Conservation (phyloP, 2,113 vertebrate species). For the Cheirogaleus medius region DNA sequence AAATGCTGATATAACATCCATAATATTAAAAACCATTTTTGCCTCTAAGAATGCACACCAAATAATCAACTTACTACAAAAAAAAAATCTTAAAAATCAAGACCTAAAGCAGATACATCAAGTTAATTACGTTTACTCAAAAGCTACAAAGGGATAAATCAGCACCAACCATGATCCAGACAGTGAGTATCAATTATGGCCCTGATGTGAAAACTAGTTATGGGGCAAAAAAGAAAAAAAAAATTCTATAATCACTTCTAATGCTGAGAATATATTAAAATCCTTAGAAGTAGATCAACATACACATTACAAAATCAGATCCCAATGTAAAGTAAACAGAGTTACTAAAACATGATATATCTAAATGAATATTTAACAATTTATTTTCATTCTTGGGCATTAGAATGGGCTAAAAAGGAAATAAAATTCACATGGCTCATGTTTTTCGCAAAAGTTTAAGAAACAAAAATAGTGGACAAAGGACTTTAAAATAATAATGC, state of each 20-base stretch:
- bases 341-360: background rate
- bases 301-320: background rate
- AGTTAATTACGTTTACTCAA: background rate
- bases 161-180: background rate
- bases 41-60: background rate
- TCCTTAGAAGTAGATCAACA: background rate
- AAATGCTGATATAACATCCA: background rate
- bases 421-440: background rate
- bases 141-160: background rate
- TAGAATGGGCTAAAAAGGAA: background rate
- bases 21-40: background rate
- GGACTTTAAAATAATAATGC: background rate
- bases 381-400: background rate
- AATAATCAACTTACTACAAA: background rate
- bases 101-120: background rate
- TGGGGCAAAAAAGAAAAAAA: background rate
- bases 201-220: constrained; percentile 20
- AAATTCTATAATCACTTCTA: background rate
- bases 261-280: background rate
- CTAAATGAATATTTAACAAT: background rate
- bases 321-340: background rate
- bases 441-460: background rate
- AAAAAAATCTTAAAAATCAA: background rate
- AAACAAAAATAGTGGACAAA: background rate
- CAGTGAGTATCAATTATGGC: background rate